Base-by-base conservation (phyloP, 2,888 invertebrate species). In the Gnatocerus cornutus region DNA sequence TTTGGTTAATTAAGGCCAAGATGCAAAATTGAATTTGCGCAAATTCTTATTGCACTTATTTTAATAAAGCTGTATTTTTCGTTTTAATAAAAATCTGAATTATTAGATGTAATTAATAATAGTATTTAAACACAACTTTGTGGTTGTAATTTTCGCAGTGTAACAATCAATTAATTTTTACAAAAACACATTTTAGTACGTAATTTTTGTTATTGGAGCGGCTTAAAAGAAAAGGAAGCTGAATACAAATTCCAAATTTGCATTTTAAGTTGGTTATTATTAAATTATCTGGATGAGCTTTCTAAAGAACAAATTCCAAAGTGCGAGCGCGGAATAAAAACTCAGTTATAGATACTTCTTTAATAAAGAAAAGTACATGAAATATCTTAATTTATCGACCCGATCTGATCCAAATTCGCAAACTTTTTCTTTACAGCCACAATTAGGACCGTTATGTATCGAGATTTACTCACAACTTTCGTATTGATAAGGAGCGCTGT, bases 221-320 rank as follows among this genome's bases (percentile, higher is more conserved):
- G 58, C 43, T 41, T 21, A 50, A 55, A 55, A 30, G 53, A 64
- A 64, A 58, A 46, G 53, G 45, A 53, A 64, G 53, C 64, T 71
- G 73, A 65, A 73, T 73, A 73, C 68, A 69, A 73, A 73, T 73
- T 66, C 56, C 43, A 66, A 70, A 70, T 73, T 73, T 73, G 53
- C 73, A 73, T 73, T 71, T 71, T 68, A 68, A 69, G 69, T 59
- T 30, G 52, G 58, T 59, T 65, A 65, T 69, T 69, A 69, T 69
- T 69, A 59, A 69, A 69, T 69, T 65, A 64, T 61, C 56, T 56
- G 63, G 33, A 56, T 68, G 68, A 43, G 53, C 64, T 56, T 58
- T 65, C 37, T 37, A 48, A 56, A 48, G 58, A 56, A 53, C 45
- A 65, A 65, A 65, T 63, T 64, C 33, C 33, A 41, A 64, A 64